phyloP scores from a whole-genome alignment of 2,888 invertebrate species.

The Lissocephala sabroskyi region DNA sequence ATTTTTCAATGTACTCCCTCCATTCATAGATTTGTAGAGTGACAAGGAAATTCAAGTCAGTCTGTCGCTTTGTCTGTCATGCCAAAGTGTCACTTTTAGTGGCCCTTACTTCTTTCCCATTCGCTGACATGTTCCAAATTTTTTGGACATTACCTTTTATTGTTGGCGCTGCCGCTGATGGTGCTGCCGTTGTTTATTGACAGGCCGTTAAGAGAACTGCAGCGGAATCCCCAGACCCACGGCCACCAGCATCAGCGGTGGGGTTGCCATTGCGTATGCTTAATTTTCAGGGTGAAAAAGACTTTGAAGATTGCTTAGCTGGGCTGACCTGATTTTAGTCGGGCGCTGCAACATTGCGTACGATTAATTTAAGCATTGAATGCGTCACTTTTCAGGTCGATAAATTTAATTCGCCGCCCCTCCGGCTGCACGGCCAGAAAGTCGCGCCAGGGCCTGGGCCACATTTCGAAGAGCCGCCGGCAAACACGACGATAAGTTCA shows the following conservation, averaged over 20 bases:
- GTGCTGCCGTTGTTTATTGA: constrained; percentile 11
- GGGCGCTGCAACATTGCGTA: constrained; percentile 38
- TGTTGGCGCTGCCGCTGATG: constrained; percentile 6
- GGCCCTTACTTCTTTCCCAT: too few species aligned
- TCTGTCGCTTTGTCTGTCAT: background rate
- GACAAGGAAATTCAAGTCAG: too few species aligned
- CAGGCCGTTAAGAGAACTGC: constrained; percentile 32
- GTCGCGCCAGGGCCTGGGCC: background rate
- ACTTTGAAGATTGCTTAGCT: constrained; percentile 25
- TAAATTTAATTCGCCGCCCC: constrained; percentile 67
- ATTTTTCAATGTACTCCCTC: too few species aligned
- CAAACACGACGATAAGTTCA: constrained; percentile 41
- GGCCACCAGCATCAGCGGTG: background rate
- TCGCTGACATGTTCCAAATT: constrained; percentile 12
- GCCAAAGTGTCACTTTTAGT: background rate
- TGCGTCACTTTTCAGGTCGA: constrained; percentile 52
- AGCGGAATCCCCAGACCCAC: constrained; percentile 11
- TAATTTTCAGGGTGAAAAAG: constrained; percentile 26
- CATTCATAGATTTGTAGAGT: too few species aligned
- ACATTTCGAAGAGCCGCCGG: too few species aligned
- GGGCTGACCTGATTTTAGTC: constrained; percentile 41
- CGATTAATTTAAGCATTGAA: constrained; percentile 56
- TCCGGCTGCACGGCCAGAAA: constrained; percentile 10
- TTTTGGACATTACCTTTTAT: constrained; percentile 22
- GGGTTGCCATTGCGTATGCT: constrained; percentile 48